Base-by-base conservation (phyloP, 2,888 invertebrate species). In the Mechanitis messenoides region DNA sequence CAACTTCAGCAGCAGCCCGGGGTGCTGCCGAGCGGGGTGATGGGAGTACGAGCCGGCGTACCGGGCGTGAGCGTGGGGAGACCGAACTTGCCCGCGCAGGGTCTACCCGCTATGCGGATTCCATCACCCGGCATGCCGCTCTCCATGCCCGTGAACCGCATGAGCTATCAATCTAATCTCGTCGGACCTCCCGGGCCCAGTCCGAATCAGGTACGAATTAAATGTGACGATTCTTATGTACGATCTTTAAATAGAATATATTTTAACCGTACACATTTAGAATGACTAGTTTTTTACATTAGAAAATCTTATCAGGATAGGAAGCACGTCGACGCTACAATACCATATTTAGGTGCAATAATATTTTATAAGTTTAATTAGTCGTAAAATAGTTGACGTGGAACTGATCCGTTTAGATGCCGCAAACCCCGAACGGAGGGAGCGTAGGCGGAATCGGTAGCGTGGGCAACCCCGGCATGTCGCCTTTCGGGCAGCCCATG, bases 181-280 rank as follows among this genome's bases (percentile, higher is more conserved):
- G 95, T 95, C 9, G 94, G 94, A 2, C 92, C 94, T 47, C 94
- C 95, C 0, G 95, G 95, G 5, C 95, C 95, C 4, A 95, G 95
- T 81, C 95, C 95, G 5, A 95, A 94, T 59, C 92, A 93, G 70
- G 83, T 82, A 62, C 47, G 68, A 42, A 20, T 54, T 50, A 35
- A 55, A 55, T 12, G 31, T 3, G 46, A 33, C 6, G 33, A 42
- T 12, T 11, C 7, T 12, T 20, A 20, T 3, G 2, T 47, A 35
- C 20, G 6, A 42, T 7, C n/a, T 31, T 42, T 9, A 42, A 7
- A 3, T 9, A 42, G 7, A 7, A 42, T 42, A 35, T 5, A 5
- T 35, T 35, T 20, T 20, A 20, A 20, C 20, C 20, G 20, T 20
- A 20, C 20, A 20, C 20, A 20, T 20, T 20, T 20, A 0, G 20